A percentile compares a stretch with the other conserved stretches of the same genome.
These are phyloP conservation scores for Melieria picta DNA, from an alignment of 2,888 invertebrate species.

Conservation along the genomic window DNA sequence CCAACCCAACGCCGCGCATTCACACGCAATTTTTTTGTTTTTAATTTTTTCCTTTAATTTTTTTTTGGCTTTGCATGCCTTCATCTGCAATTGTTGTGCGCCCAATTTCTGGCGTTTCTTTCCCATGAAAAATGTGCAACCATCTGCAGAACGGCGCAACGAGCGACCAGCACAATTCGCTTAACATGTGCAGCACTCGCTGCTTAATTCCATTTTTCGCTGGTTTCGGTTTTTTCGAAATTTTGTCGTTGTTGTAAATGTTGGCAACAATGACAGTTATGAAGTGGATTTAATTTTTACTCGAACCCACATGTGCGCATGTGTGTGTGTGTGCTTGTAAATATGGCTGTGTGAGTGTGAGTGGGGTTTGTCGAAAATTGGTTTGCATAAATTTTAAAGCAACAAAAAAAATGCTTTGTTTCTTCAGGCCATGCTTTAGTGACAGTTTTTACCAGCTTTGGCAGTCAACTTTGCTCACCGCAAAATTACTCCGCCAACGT, in stretches of 20 bases:
- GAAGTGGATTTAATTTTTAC: conserved; percentile 45
- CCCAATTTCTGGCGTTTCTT: not conserved
- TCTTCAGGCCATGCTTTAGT: too few species aligned
- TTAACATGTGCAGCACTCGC: too few species aligned
- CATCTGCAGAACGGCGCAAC: too few species aligned
- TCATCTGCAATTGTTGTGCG: not conserved
- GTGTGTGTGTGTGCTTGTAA: not conserved
- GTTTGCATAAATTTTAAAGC: not conserved
- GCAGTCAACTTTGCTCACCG: not conserved
- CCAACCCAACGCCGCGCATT: not conserved
- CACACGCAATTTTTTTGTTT: not conserved
- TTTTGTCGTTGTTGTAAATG: not conserved
- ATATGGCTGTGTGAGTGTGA: not conserved
- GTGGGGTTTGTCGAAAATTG: too few species aligned
- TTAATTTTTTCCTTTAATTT: conserved; percentile 7
- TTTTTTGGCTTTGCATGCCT: conserved; percentile 12
- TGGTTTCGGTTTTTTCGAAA: too few species aligned
- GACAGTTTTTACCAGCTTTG: not conserved
- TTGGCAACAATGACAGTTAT: conserved; percentile 39
- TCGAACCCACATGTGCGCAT: not conserved
- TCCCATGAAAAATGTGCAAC: not conserved
- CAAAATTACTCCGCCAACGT: too few species aligned
- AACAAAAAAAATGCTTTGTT: too few species aligned
- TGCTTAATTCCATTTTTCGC: too few species aligned
- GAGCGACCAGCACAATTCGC: too few species aligned